Percentiles rank a stretch among this genome's conserved stretches.
Conservation (phyloP, 2,113 vertebrate species). For the Glareola pratincola region DNA sequence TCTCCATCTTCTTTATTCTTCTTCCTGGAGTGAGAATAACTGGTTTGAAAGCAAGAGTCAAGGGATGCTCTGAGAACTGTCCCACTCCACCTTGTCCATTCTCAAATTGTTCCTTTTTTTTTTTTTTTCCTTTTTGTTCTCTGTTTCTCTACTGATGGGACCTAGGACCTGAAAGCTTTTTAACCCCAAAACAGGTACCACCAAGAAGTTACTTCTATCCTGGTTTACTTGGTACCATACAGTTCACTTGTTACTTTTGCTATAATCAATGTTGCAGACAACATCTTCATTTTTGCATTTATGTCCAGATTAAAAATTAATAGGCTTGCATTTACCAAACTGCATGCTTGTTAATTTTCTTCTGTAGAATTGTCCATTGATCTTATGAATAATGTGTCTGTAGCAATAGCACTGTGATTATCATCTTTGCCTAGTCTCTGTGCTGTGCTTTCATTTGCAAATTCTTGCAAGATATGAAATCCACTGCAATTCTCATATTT, state of each 20-base stretch:
- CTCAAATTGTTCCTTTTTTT: not conserved
- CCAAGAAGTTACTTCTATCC: not conserved
- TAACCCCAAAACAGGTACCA: not conserved
- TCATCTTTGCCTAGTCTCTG: not conserved
- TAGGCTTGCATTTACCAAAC: slow-evolving; percentile 1
- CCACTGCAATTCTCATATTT: not conserved
- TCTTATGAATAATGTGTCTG: not conserved
- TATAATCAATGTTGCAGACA: not conserved
- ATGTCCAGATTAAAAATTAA: slow-evolving; percentile 11
- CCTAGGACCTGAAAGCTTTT: not conserved
- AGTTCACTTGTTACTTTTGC: not conserved
- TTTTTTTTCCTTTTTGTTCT: not conserved
- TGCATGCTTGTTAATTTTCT: not conserved
- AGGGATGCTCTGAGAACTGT: not conserved
- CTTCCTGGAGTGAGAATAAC: not conserved
- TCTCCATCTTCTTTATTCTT: not conserved
- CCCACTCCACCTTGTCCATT: not conserved
- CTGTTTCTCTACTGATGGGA: not conserved
- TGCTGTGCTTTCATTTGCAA: not conserved
- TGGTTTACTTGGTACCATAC: not conserved
- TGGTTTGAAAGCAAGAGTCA: not conserved
- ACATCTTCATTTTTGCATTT: not conserved
- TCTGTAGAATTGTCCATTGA: not conserved
- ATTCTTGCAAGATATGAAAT: not conserved
- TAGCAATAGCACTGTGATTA: not conserved